Evolutionary conservation across 1,140 invertebrate species (phyloP).

Genomic region (Gryllus bimaculatus): DNA sequence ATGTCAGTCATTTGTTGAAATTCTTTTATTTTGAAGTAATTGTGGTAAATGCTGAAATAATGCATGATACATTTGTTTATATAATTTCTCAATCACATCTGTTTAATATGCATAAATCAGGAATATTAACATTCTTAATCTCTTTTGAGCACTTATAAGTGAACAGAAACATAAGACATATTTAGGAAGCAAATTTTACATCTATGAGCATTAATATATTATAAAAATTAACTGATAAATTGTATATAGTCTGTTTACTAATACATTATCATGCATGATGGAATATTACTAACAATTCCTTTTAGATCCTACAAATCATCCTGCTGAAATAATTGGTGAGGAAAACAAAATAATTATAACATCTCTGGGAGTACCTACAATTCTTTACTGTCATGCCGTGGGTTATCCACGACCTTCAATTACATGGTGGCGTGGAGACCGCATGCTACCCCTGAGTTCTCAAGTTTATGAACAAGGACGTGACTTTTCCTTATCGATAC

Average conservation of each 20-base stretch:
- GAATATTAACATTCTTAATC: too few species aligned
- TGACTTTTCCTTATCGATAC: conserved; percentile 64
- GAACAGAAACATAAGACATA: too few species aligned
- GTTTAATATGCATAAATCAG: too few species aligned
- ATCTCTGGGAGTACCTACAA: conserved; percentile 54
- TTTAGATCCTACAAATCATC: conserved; percentile 36
- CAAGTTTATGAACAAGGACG: conserved; percentile 60
- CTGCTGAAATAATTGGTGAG: conserved; percentile 46
- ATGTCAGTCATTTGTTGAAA: too few species aligned
- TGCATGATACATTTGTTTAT: too few species aligned
- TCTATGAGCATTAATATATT: too few species aligned
- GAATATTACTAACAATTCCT: background rate
- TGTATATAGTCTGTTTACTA: background rate
- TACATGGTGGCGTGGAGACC: conserved; percentile 77
- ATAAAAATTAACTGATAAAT: too few species aligned
- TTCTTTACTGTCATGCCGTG: conserved; percentile 69
- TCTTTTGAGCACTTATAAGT: too few species aligned
- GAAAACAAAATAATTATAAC: conserved; percentile 51
- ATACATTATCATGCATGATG: conserved; percentile 7
- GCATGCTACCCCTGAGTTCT: conserved; percentile 58
- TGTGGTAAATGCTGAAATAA: too few species aligned
- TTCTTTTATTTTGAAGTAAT: too few species aligned
- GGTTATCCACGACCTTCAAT: conserved; percentile 72
- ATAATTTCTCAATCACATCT: too few species aligned
- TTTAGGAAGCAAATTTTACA: too few species aligned